Conservation (phyloP, 2,888 invertebrate genomes). For the Agrochola lota region DNA sequence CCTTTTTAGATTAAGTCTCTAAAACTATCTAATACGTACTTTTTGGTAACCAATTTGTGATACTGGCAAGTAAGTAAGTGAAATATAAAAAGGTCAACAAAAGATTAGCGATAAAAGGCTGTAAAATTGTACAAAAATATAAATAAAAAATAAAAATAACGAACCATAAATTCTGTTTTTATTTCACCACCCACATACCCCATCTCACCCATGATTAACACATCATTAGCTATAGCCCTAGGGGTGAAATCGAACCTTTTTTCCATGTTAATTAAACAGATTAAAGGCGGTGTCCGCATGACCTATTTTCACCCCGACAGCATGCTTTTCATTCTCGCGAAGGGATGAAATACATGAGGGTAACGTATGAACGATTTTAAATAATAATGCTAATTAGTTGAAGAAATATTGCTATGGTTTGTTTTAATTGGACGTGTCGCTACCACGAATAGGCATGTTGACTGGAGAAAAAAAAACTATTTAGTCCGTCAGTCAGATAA, state of each 20-base stretch:
- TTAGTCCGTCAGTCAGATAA: too few species aligned
- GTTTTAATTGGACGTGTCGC: slow-evolving; percentile 78
- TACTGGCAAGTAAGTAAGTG: too few species aligned
- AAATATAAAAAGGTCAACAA: background rate
- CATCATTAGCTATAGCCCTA: slow-evolving; percentile 82
- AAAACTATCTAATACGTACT: too few species aligned
- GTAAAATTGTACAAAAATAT: background rate
- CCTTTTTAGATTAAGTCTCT: too few species aligned
- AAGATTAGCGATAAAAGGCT: background rate
- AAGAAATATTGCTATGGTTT: slow-evolving; percentile 78
- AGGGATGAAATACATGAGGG: slow-evolving; percentile 68
- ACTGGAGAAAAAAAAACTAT: too few species aligned
- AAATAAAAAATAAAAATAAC: background rate
- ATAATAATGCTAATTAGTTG: slow-evolving; percentile 88
- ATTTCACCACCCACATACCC: slow-evolving; percentile 47
- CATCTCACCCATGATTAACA: slow-evolving; percentile 77
- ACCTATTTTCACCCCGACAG: slow-evolving; percentile 86
- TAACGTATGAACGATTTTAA: slow-evolving; percentile 82
- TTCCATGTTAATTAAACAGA: slow-evolving; percentile 89
- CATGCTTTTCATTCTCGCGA: slow-evolving; percentile 73
- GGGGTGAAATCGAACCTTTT: slow-evolving; percentile 86
- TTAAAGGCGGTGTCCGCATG: slow-evolving; percentile 84
- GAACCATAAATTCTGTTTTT: slow-evolving; percentile 25
- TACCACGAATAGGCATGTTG: too few species aligned
- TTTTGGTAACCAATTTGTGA: too few species aligned